These are phyloP conservation scores for Leptopilina clavipes DNA, from an alignment of 1,140 invertebrate species.

Conservation along the genomic window DNA sequence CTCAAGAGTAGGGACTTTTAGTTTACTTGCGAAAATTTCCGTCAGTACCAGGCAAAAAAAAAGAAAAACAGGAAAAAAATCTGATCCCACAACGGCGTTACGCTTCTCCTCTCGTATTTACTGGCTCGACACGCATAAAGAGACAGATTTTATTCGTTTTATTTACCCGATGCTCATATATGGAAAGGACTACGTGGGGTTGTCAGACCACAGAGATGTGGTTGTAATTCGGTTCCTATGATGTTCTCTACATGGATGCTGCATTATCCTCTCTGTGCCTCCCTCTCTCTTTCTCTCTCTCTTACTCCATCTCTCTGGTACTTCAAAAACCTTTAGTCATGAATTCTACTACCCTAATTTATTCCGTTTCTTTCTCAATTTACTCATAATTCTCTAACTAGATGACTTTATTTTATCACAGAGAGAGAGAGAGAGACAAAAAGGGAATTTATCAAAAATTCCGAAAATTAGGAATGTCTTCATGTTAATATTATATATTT, in stretches of 20 bases:
- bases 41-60: too few species aligned
- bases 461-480: too few species aligned
- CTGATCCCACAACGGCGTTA: neutral
- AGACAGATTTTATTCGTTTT: constrained; percentile 17
- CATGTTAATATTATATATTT: too few species aligned
- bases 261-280: neutral
- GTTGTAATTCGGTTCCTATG: constrained; percentile 12
- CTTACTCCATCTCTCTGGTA: neutral
- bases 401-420: too few species aligned
- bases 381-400: neutral
- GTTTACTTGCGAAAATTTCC: too few species aligned
- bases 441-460: too few species aligned
- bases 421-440: too few species aligned
- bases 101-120: constrained; percentile 7
- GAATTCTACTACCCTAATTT: too few species aligned
- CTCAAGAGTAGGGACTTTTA: too few species aligned
- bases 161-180: constrained; percentile 15
- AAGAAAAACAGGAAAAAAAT: too few species aligned
- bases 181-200: neutral
- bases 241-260: neutral
- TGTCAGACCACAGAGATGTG: neutral
- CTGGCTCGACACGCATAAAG: constrained; percentile 6
- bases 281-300: neutral
- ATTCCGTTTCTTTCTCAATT: neutral
- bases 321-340: constrained; percentile 3